These are phyloP conservation scores for Otolemur crassicaudatus DNA, from an alignment of 2,797 vertebrate genomes.

Conservation along the genomic window DNA sequence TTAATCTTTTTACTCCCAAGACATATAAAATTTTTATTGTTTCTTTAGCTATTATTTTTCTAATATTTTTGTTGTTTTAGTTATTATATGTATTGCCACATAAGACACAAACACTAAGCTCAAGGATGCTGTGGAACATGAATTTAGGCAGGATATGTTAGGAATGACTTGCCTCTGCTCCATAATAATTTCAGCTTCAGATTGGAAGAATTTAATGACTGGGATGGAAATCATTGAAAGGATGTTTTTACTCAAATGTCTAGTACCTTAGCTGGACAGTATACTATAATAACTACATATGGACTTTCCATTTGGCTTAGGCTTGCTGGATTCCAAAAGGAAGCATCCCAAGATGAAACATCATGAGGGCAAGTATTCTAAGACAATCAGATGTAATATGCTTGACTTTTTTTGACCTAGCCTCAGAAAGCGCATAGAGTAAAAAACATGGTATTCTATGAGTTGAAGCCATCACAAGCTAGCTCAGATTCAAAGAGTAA, in stretches of 20 bases:
- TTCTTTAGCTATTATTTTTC: background rate
- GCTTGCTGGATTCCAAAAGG: background rate
- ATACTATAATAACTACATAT: background rate
- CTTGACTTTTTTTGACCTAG: background rate
- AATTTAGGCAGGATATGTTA: background rate
- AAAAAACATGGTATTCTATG: background rate
- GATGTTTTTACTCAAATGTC: background rate
- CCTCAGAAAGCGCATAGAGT: background rate
- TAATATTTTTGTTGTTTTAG: background rate
- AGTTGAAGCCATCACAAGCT: background rate
- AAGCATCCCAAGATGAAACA: background rate
- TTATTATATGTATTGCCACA: background rate
- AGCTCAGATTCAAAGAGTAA: background rate
- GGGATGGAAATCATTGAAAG: background rate
- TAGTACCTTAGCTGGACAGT: background rate
- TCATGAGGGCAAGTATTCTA: background rate
- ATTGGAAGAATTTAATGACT: background rate
- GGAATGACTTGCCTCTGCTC: background rate
- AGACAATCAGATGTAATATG: background rate
- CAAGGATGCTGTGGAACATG: background rate
- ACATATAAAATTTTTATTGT: background rate
- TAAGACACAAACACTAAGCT: background rate
- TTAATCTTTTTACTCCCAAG: background rate
- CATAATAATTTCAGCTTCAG: background rate
- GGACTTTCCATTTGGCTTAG: background rate